Evolutionary conservation across 2,888 invertebrate species (phyloP).

Genomic region (Acrocyrtus sp.): DNA sequence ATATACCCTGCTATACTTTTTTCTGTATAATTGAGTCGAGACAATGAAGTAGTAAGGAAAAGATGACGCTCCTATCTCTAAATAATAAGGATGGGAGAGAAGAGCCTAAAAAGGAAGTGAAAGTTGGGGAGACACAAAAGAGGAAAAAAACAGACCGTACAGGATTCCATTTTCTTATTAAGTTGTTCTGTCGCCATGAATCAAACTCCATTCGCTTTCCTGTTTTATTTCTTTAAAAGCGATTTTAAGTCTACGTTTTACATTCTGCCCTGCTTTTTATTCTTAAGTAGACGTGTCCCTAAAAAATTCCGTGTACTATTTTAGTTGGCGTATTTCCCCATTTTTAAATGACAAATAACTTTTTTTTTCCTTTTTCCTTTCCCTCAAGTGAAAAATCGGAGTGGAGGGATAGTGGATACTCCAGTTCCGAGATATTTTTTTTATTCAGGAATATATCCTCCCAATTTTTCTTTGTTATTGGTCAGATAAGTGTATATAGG

Average conservation of each 20-base stretch:
- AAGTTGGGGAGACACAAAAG: too few species aligned
- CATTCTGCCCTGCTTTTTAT: not conserved
- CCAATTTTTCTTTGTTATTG: too few species aligned
- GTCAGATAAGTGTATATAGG: too few species aligned
- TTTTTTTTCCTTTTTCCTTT: too few species aligned
- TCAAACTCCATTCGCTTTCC: conserved; percentile 4
- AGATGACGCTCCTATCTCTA: too few species aligned
- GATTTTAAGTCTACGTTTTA: conserved; percentile 1
- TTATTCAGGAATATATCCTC: too few species aligned
- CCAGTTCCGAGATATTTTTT: not conserved
- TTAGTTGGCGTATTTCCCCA: not conserved
- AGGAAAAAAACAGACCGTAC: not conserved
- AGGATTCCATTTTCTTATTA: conserved; percentile 24
- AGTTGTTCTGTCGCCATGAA: conserved; percentile 29
- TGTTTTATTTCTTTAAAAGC: not conserved
- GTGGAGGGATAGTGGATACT: not conserved
- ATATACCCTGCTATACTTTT: too few species aligned
- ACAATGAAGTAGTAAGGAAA: too few species aligned
- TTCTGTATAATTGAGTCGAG: too few species aligned
- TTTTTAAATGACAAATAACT: conserved; percentile 22
- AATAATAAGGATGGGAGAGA: too few species aligned
- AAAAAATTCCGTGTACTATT: too few species aligned
- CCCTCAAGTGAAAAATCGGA: not conserved
- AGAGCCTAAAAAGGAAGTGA: too few species aligned
- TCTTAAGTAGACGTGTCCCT: conserved; percentile 1